Base-by-base conservation (phyloP, 2,113 vertebrate genomes). In the Corythaeola cristata region DNA sequence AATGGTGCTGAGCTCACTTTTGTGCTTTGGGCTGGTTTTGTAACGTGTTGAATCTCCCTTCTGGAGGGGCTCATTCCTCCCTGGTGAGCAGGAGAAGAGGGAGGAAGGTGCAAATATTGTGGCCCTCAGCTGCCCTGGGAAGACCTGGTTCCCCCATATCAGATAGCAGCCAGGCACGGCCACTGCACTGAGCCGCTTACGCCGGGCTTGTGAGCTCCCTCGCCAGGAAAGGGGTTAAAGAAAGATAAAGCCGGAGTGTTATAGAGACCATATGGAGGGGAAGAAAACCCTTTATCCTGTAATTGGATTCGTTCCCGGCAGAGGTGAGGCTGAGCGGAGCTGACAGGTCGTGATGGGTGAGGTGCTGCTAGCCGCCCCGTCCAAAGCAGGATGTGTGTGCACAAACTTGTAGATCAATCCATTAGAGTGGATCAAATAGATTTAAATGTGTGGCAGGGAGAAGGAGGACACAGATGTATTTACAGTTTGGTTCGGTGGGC, bases 151-250 rank as follows among this genome's bases (percentile, higher is more conserved):
- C 62, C 68, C 93, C 41, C 23, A 0, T 82, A 91, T 81, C 90
- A 82, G 74, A 90, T 89, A 72, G 90, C 92, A 96, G 74, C 86
- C 90, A 60, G 17, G 24, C 82, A 1, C 4, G 78, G 91, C 85
- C 16, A 1, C 32, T 7, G 71, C 1, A 2, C 87, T 96, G 96
- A 97, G 96, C 93, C 1, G 74, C 95, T 95, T 93, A 97, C 5
- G 11, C 33, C 7, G 5, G 82, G 59, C 39, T 89, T 80, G 92
- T 33, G 82, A 97, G 93, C 79, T 85, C 88, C 93, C 88, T 90
- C 27, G 2, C 95, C 85, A 82, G 97, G 96, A 98, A 98, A 94
- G 80, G 96, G 96, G 96, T 96, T 97, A 98, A 96, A 96, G 93
- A 30, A 85, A 97, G 94, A 94, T 97, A 97, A 97, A 97, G n/a